Evolutionary conservation across 2,888 invertebrate genomes (phyloP).

Genomic region (Pachydiplax longipennis): DNA sequence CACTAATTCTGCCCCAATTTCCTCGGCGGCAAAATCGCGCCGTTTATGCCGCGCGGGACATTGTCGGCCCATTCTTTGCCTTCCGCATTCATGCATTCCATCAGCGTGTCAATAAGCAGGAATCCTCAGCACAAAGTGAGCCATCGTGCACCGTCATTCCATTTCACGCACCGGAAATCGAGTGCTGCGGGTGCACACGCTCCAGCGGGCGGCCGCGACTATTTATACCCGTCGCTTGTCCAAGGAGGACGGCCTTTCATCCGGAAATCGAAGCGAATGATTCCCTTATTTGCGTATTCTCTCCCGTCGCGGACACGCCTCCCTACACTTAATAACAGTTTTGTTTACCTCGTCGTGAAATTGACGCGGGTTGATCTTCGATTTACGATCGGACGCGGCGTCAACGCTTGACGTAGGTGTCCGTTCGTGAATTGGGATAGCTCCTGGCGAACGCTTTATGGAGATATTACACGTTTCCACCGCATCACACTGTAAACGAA

Average conservation of each 20-base stretch:
- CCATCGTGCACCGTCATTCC: not conserved
- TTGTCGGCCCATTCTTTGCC: not conserved
- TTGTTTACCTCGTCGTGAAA: too few relatives aligned
- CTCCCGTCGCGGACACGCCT: too few relatives aligned
- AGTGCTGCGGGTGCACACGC: not conserved
- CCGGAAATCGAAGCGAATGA: too few relatives aligned
- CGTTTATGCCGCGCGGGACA: not conserved
- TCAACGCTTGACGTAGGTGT: too few relatives aligned
- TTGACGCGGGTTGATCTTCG: too few relatives aligned
- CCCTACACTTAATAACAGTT: too few relatives aligned
- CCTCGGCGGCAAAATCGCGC: not conserved
- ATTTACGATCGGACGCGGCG: too few relatives aligned
- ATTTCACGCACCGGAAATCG: not conserved
- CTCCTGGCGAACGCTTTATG: too few relatives aligned
- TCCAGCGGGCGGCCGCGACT: not conserved
- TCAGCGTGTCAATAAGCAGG: not conserved
- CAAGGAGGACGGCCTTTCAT: not conserved
- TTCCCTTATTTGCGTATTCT: too few relatives aligned
- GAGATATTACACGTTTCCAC: too few relatives aligned
- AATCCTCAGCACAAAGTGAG: not conserved
- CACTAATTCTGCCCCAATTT: not conserved
- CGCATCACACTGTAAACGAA: too few relatives aligned
- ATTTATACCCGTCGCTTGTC: not conserved
- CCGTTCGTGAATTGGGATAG: too few relatives aligned
- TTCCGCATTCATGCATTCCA: not conserved